Percentiles rank a stretch among this genome's conserved stretches.
Conservation (phyloP, 1,140 invertebrate genomes). For the Sycobia sp. region DNA sequence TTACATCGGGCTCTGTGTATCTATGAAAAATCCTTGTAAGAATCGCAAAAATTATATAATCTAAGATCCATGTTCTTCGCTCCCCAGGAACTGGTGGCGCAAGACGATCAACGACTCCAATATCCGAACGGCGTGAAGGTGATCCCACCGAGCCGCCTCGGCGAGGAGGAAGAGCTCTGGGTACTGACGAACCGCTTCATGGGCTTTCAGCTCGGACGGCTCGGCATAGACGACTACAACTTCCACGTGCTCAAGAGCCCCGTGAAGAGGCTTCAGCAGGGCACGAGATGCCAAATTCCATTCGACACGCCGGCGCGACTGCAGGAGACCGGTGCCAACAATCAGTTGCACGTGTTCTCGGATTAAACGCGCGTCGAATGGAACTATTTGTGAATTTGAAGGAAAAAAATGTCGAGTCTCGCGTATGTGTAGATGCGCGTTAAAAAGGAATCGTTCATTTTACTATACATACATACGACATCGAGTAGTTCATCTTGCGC, state of each 20-base stretch:
- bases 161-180: constrained; percentile 67
- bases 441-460: no score
- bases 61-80: constrained; percentile 6
- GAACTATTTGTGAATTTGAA: no score
- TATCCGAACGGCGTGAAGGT: constrained; percentile 72
- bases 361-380: no score
- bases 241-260: constrained; percentile 41
- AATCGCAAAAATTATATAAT: neutral
- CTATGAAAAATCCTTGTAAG: no score
- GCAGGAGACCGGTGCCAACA: no score
- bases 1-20: no score
- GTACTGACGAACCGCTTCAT: constrained; percentile 64
- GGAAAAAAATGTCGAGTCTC: no score
- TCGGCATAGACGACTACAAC: constrained; percentile 44
- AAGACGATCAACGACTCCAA: constrained; percentile 62
- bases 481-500: no score
- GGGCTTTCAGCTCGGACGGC: constrained; percentile 34
- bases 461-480: no score
- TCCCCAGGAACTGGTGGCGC: constrained; percentile 56
- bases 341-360: no score
- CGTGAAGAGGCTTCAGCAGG: constrained; percentile 39
- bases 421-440: no score
- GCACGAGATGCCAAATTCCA: constrained; percentile 38
- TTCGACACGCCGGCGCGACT: neutral
- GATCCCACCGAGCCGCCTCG: constrained; percentile 57